A percentile compares a stretch with the other conserved stretches of the same genome.
phyloP scores from a whole-genome alignment of 1,140 invertebrate genomes.

The Trichomalopsis sarcophagae region DNA sequence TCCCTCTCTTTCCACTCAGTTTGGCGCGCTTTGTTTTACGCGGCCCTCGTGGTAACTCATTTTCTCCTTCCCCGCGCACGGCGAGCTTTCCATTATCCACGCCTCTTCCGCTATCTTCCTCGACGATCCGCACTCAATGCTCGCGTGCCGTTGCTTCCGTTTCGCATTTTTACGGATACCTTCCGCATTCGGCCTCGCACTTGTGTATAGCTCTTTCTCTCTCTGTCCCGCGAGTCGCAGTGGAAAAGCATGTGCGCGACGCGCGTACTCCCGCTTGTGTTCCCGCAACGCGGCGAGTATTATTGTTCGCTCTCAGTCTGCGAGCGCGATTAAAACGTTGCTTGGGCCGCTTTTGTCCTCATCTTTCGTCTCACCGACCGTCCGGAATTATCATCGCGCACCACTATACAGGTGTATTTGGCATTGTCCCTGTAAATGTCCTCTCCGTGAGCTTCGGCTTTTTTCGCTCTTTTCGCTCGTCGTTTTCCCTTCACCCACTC shows the following conservation, averaged over 20 bases:
- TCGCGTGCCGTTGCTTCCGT: neutral
- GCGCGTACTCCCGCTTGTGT: neutral
- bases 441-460: neutral
- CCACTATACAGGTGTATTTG: constrained; percentile 37
- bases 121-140: neutral
- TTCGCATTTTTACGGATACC: constrained; percentile 16
- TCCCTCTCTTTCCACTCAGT: neutral
- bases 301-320: constrained; percentile 27
- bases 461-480: neutral
- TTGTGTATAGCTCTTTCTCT: neutral
- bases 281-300: constrained; percentile 6
- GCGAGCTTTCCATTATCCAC: constrained; percentile 44
- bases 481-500: neutral
- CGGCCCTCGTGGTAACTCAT: neutral
- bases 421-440: constrained; percentile 31
- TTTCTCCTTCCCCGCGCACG: neutral
- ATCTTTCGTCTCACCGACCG: neutral
- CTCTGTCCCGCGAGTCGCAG: neutral
- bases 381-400: constrained; percentile 38
- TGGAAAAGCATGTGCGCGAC: neutral
- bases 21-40: neutral
- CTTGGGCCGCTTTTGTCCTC: constrained; percentile 6
- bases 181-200: neutral
- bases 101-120: neutral
- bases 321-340: constrained; percentile 32